Evolutionary conservation across 2,888 invertebrate genomes (phyloP).

Genomic region (Clostera curtula): DNA sequence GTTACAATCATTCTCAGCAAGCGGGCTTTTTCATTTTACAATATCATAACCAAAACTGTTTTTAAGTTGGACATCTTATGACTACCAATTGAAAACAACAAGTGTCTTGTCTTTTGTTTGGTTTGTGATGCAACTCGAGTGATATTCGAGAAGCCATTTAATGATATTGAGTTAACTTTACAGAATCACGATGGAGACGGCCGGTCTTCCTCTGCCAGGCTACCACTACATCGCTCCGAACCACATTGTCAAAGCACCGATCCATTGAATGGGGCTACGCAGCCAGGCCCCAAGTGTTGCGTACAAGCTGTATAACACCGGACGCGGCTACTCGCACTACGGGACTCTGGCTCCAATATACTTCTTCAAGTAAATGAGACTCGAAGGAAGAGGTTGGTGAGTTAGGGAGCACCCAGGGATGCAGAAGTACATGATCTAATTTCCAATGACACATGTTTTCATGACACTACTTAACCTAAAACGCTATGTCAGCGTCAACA

Average conservation of each 20-base stretch:
- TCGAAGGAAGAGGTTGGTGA: conserved; percentile 42
- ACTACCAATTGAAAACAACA: too few species aligned
- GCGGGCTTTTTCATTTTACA: too few species aligned
- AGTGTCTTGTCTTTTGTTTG: too few species aligned
- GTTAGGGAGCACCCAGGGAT: not conserved
- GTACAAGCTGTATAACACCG: conserved; percentile 35
- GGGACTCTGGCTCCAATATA: conserved; percentile 59
- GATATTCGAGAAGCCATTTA: not conserved
- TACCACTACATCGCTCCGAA: conserved; percentile 95
- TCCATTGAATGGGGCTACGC: conserved; percentile 81
- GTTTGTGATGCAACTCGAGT: not conserved
- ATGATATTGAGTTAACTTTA: conserved; percentile 39
- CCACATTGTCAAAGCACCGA: conserved; percentile 94
- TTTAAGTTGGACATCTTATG: too few species aligned
- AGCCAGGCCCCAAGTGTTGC: conserved; percentile 45
- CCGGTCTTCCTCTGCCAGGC: conserved; percentile 91
- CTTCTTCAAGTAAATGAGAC: conserved; percentile 57
- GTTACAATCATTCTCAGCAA: too few species aligned
- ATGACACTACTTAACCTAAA: too few species aligned
- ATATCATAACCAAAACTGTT: too few species aligned
- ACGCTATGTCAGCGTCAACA: too few species aligned
- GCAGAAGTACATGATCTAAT: too few species aligned
- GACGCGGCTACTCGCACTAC: conserved; percentile 40
- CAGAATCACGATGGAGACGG: conserved; percentile 97
- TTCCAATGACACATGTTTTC: too few species aligned